Base-by-base conservation (phyloP, 2,888 invertebrate genomes). In the Dinocampus coccinellae region DNA sequence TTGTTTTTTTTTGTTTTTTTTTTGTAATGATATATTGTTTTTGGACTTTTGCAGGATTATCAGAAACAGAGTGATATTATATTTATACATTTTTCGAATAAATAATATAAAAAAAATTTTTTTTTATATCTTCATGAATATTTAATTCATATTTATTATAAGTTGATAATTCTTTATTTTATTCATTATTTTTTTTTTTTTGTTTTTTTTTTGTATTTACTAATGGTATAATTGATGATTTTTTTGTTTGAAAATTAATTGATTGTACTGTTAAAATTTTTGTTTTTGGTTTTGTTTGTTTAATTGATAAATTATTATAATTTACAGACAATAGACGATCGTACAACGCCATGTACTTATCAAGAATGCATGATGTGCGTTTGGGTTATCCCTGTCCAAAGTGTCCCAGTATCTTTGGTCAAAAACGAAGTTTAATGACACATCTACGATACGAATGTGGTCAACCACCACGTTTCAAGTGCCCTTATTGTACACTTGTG, bases 391-490 rank as follows among this genome's bases (percentile, higher is more conserved):
- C 81, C 9, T 86, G 87, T 77, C 68, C 79, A 29, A 81, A 79
- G 69, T 86, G 86, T 72, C 76, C 80, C 11, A 83, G 84, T 68
- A 76, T 79, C 1, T 83, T 80, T 72, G 77, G 79, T 26, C 81
- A 82, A 73, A 79, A 77, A 68, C 75, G 79, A 67, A 81, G 77
- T 61, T 78, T 83, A 11, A 69, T 75, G 11, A 80, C 80, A 22
- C 86, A 87, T 72, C 55, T 82, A 52, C 79, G 82, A 71, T 84
- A 85, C 78, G 84, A 84, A 69, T 88, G 88, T 66, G 85, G 85
- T 2, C 79, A 83, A 62, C 84, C 83, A 1, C 87, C 87, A 11
- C 80, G 84, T 52, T 87, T 85, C 79, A 81, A 84, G 73, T 88
- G 88, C 70, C 85, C 84, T 29, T 82, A 85, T 70, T 88, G 88